phyloP scores from a whole-genome alignment of 1,140 invertebrate species.

The Eciton burchellii region DNA sequence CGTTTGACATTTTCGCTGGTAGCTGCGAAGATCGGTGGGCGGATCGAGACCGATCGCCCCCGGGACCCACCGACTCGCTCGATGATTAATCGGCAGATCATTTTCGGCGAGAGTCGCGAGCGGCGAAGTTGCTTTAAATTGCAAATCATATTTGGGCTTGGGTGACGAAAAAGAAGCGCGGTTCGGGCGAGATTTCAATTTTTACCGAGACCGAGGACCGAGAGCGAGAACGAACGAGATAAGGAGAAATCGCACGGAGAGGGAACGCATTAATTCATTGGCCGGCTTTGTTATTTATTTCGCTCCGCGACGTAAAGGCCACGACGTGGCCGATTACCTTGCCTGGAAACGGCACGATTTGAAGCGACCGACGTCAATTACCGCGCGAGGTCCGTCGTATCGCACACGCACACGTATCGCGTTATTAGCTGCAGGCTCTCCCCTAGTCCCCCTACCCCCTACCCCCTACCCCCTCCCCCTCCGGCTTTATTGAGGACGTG shows the following conservation, averaged over 20 bases:
- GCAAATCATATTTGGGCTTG: slow-evolving; percentile 47
- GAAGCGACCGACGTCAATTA: slow-evolving; percentile 62
- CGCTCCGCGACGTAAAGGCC: slow-evolving; percentile 24
- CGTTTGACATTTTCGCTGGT: slow-evolving; percentile 22
- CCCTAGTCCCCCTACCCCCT: no score
- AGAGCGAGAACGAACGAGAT: background rate
- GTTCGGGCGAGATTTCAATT: slow-evolving; percentile 42
- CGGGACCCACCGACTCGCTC: no score
- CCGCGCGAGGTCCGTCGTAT: background rate
- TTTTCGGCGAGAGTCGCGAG: slow-evolving; percentile 14
- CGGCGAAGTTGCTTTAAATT: slow-evolving; percentile 24
- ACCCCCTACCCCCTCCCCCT: no score
- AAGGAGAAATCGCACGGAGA: slow-evolving; percentile 15
- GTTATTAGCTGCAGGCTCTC: no score
- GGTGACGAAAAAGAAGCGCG: slow-evolving; percentile 7
- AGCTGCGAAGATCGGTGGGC: slow-evolving; percentile 18
- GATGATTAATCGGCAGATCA: slow-evolving; percentile 49
- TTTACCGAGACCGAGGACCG: background rate
- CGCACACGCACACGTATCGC: no score
- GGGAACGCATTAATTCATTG: slow-evolving; percentile 22
- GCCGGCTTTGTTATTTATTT: slow-evolving; percentile 46
- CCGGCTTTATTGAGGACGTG: slow-evolving; percentile 52
- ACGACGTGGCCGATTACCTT: slow-evolving; percentile 58
- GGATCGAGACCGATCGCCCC: slow-evolving; percentile 3
- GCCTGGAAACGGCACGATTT: slow-evolving; percentile 33